Percentiles rank a stretch among this genome's conserved stretches.
These are phyloP conservation scores for Oncorhynchus mykiss DNA, from an alignment of 2,113 vertebrate genomes.

Conservation along the genomic window DNA sequence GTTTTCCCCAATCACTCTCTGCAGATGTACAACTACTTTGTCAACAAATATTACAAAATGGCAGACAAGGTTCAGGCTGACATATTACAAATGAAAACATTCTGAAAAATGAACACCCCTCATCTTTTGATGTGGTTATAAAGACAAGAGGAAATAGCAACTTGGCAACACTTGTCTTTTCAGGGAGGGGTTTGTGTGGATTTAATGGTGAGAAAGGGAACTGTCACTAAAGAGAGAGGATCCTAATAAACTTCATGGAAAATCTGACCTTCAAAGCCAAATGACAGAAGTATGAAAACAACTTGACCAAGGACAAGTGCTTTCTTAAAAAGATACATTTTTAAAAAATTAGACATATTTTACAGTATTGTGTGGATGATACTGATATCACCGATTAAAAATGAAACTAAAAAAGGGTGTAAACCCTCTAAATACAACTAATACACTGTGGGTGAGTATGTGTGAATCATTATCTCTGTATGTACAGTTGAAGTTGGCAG, in stretches of 20 bases:
- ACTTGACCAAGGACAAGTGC: neutral
- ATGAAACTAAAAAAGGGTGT: constrained; percentile 7
- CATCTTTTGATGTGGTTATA: constrained; percentile 2
- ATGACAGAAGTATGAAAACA: neutral
- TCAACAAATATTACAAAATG: constrained; percentile 5
- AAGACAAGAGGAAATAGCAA: no score
- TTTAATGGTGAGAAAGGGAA: neutral
- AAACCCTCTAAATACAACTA: neutral
- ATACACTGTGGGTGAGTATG: constrained; percentile 4
- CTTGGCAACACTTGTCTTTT: no score
- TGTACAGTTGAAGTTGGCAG: neutral
- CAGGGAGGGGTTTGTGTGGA: neutral
- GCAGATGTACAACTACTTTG: constrained; percentile 4
- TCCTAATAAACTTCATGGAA: neutral
- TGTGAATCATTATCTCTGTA: constrained; percentile 32
- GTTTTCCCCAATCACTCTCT: neutral
- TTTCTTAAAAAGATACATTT: constrained; percentile 14
- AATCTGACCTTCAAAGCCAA: neutral
- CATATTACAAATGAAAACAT: neutral
- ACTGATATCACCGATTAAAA: constrained; percentile 8
- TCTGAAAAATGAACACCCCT: constrained; percentile 1
- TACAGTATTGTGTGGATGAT: constrained; percentile 11
- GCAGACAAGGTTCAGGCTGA: neutral
- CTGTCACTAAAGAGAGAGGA: neutral
- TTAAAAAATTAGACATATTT: constrained; percentile 4